Evolutionary conservation across 1,140 invertebrate genomes (phyloP).

Genomic region (Cryptotermes secundus): DNA sequence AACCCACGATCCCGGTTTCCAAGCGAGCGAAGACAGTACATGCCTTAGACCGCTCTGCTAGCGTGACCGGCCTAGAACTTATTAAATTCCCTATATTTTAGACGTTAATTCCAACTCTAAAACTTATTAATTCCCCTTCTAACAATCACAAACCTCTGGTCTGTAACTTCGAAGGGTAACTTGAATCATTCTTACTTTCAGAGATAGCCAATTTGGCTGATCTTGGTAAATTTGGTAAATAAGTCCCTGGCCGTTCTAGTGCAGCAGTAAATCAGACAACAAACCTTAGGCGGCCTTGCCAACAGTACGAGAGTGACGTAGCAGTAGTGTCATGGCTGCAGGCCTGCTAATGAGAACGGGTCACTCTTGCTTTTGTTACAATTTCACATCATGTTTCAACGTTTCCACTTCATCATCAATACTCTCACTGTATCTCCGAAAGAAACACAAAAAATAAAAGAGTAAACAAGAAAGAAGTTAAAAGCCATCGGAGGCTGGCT

Average conservation of each 20-base stretch:
- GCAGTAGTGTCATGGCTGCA: neutral
- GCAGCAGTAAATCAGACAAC: neutral
- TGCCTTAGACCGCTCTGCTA: no score
- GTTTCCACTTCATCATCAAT: neutral
- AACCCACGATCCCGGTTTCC: no score
- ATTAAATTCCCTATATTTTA: no score
- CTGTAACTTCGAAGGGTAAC: no score
- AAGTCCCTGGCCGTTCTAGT: neutral
- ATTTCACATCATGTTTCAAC: neutral
- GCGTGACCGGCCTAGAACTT: no score
- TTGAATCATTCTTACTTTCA: neutral
- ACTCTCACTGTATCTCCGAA: neutral
- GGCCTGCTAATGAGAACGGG: neutral
- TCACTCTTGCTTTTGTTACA: neutral
- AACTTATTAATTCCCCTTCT: no score
- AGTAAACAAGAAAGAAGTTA: no score
- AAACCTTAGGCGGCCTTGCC: neutral
- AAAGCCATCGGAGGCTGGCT: no score
- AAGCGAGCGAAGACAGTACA: no score
- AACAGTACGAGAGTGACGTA: neutral
- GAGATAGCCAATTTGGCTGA: neutral
- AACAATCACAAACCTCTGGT: no score
- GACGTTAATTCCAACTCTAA: no score
- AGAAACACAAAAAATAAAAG: neutral
- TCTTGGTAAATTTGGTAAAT: neutral